phyloP scores from a whole-genome alignment of 2,888 invertebrate genomes.

The Heliconius hortense region DNA sequence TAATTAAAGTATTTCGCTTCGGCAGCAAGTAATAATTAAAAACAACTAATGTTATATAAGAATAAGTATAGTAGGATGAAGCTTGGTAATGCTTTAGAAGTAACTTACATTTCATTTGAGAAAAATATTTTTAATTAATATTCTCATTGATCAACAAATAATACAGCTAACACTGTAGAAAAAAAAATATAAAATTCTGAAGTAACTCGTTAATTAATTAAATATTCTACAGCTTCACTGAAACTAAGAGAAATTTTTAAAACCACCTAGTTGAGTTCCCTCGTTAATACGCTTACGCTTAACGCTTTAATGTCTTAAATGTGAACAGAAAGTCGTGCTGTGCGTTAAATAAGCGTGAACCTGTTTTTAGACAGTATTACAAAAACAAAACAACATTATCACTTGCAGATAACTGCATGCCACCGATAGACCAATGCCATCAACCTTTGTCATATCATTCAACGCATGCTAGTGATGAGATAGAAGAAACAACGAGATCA shows the following conservation, averaged over 20 bases:
- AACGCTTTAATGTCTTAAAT: no score
- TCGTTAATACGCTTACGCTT: no score
- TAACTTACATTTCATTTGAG: not conserved
- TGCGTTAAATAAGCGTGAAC: no score
- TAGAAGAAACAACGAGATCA: conserved; percentile 31
- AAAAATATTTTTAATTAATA: not conserved
- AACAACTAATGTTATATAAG: not conserved
- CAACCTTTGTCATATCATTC: not conserved
- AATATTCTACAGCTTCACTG: not conserved
- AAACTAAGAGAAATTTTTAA: not conserved
- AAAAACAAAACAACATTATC: not conserved
- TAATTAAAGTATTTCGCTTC: conserved; percentile 14
- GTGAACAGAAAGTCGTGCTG: no score
- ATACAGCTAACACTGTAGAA: no score
- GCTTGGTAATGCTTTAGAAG: not conserved
- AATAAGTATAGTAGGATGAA: not conserved
- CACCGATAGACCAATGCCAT: conserved; percentile 30
- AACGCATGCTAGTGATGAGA: not conserved
- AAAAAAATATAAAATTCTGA: not conserved
- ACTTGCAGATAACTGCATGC: conserved; percentile 49
- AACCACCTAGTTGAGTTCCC: not conserved
- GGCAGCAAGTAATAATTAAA: not conserved
- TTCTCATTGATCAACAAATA: not conserved
- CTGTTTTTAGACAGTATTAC: no score
- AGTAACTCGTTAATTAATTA: not conserved